These are phyloP conservation scores for Eupithecia vulgata DNA, from an alignment of 2,888 invertebrate genomes.

Conservation along the genomic window DNA sequence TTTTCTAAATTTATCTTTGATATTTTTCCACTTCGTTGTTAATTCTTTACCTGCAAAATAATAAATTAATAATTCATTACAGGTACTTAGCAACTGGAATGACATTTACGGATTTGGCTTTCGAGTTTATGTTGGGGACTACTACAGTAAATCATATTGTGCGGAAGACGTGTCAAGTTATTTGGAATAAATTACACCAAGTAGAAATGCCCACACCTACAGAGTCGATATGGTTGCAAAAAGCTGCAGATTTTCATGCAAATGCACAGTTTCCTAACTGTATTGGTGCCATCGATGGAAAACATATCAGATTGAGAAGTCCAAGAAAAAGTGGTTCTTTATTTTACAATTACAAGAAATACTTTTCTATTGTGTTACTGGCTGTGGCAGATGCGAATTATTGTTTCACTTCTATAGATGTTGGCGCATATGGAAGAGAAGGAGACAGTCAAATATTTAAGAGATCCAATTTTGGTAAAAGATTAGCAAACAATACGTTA, in stretches of 20 bases:
- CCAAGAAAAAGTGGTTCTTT: slow-evolving; percentile 30
- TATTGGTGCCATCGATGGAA: slow-evolving; percentile 39
- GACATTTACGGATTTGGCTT: slow-evolving; percentile 1
- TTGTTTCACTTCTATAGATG: slow-evolving; percentile 26
- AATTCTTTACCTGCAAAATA: slow-evolving; percentile 26
- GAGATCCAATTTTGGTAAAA: slow-evolving; percentile 5
- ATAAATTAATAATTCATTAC: slow-evolving; percentile 30
- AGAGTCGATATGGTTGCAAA: slow-evolving; percentile 16
- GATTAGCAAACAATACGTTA: slow-evolving; percentile 11
- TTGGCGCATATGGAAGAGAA: slow-evolving; percentile 32
- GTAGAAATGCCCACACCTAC: slow-evolving; percentile 27
- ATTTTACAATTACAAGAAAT: slow-evolving; percentile 33
- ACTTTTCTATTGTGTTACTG: slow-evolving; percentile 26
- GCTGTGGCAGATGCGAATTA: slow-evolving; percentile 30
- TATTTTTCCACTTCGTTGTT: slow-evolving; percentile 25
- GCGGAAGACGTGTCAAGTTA: slow-evolving; percentile 15
- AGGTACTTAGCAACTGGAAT: slow-evolving; percentile 26
- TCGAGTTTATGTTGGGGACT: neutral
- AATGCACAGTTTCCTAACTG: slow-evolving; percentile 38
- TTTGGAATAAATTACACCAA: slow-evolving; percentile 20
- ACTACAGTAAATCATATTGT: slow-evolving; percentile 1
- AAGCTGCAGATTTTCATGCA: slow-evolving; percentile 25
- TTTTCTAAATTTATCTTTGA: slow-evolving; percentile 24
- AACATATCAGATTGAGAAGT: slow-evolving; percentile 41
- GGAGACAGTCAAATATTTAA: slow-evolving; percentile 24